Base-by-base conservation (phyloP, 2,113 vertebrate species). In the Nothobranchius furzeri region DNA sequence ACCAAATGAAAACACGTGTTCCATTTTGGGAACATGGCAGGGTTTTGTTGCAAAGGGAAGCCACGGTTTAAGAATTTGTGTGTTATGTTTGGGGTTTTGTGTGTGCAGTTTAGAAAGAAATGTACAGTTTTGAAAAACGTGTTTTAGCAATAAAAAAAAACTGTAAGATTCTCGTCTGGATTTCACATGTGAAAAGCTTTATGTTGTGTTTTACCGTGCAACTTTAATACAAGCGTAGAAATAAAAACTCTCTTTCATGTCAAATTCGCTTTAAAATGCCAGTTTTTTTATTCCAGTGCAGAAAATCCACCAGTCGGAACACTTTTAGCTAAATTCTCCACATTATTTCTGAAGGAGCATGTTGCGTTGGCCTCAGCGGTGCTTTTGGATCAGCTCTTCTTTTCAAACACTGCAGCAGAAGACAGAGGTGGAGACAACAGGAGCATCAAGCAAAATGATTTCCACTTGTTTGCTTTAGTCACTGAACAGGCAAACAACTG, bases 381-480 rank as follows among this genome's bases (percentile, higher is more conserved):
- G 15, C 40, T 55, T 20, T 40, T 43, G 64, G 79, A 70, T 82
- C 78, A 76, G 50, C 46, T 8, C 56, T 81, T 71, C 30, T 75
- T 62, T 75, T 72, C 36, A 51, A 72, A 78, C 61, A 60, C 60
- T 66, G 64, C 49, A 62, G 49, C 45, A 63, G 65, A 70, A 79
- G 52, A 56, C 54, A 54, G 60, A 64, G 49, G 55, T 52, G 49
- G 20, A 45, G 53, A 65, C 50, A 63, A 74, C 40, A 76, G 51
- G 50, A 60, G 45, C 80, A 76, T 67, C 50, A 79, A 72, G 71
- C 60, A 73, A 40, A 58, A 63, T 64, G 54, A 75, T 62, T 57
- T 68, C 10, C 61, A 17, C 14, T 60, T 77, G 68, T 78, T 78
- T 76, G 58, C 65, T 64, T 68, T 64, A 37, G 51, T 64, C 56